Conservation (phyloP, 2,797 vertebrate species). For the Alauda arvensis region DNA sequence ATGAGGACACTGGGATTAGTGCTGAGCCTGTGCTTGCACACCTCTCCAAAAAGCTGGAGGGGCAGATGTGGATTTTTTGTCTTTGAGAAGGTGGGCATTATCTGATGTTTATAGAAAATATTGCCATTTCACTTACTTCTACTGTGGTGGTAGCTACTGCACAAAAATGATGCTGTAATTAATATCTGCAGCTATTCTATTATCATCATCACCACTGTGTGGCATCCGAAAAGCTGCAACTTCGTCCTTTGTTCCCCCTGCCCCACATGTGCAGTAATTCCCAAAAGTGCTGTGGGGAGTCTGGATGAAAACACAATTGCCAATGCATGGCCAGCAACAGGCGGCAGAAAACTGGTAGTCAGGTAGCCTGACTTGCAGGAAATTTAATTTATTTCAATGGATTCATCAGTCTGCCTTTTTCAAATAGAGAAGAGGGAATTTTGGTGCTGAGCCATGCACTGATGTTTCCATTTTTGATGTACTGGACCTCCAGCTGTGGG, state of each 20-base stretch:
- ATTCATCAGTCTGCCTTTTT: neutral
- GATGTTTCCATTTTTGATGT: neutral
- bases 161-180: neutral
- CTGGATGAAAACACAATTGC: neutral
- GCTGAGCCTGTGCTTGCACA: neutral
- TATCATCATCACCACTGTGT: neutral
- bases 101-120: neutral
- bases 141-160: neutral
- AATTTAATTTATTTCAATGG: neutral
- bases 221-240: neutral
- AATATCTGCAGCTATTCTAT: neutral
- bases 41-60: neutral
- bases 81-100: neutral
- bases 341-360: neutral
- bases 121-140: neutral
- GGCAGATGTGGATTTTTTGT: neutral
- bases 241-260: neutral
- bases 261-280: neutral
- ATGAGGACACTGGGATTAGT: neutral
- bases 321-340: neutral
- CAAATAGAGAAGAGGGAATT: neutral
- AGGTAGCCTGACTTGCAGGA: neutral
- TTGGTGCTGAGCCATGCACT: neutral
- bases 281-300: neutral
- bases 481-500: neutral